Conservation (phyloP, 2,113 vertebrate genomes). For the Puntigrus tetrazona region DNA sequence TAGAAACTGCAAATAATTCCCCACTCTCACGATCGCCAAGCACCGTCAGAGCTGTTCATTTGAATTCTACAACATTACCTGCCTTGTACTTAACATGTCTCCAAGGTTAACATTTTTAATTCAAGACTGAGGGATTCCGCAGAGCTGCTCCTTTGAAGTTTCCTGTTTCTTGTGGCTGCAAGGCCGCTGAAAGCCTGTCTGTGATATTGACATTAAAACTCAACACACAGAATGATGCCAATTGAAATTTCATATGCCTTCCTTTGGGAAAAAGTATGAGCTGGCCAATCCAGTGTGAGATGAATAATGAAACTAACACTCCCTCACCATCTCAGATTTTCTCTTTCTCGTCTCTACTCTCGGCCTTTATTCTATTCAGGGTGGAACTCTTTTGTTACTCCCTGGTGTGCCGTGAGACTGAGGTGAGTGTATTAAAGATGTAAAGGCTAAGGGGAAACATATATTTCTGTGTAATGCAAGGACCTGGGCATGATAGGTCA, state of each 20-base stretch:
- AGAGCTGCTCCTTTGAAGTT: slow-evolving; percentile 79
- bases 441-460: slow-evolving; percentile 60
- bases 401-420: slow-evolving; percentile 63
- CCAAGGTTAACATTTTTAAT: slow-evolving; percentile 82
- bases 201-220: slow-evolving; percentile 82
- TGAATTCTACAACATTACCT: slow-evolving; percentile 70
- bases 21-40: slow-evolving; percentile 52
- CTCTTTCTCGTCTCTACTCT: slow-evolving; percentile 21
- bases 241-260: slow-evolving; percentile 80
- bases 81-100: slow-evolving; percentile 75
- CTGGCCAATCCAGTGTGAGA: slow-evolving; percentile 74
- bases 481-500: slow-evolving; percentile 67
- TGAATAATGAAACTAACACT: slow-evolving; percentile 77
- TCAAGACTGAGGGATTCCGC: slow-evolving; percentile 75
- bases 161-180: slow-evolving; percentile 74
- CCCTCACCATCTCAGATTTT: slow-evolving; percentile 8
- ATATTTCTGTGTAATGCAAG: slow-evolving; percentile 54
- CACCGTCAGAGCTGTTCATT: slow-evolving; percentile 69
- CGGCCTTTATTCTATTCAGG: slow-evolving; percentile 66
- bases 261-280: slow-evolving; percentile 73
- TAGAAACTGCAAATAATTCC: slow-evolving; percentile 35
- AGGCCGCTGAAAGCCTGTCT: slow-evolving; percentile 71
- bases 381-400: slow-evolving; percentile 77
- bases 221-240: slow-evolving; percentile 79
- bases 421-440: slow-evolving; percentile 65